A percentile compares a stretch with the other conserved stretches of the same genome.
Conservation (phyloP, 2,113 vertebrate genomes). For the Pedetes capensis region DNA sequence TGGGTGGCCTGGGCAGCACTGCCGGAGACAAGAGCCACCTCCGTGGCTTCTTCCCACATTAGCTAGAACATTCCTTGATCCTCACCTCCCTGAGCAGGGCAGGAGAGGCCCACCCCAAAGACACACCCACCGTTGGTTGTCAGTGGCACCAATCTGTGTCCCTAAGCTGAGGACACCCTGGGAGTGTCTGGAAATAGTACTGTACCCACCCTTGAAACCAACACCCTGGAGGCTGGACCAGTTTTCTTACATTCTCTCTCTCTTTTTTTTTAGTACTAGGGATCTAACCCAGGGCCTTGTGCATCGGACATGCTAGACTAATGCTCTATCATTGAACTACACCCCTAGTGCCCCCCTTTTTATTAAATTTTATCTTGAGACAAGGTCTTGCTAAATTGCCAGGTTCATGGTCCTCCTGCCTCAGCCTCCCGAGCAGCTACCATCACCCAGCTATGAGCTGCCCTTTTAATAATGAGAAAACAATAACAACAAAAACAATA, state of each 20-base stretch:
- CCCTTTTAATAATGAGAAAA: too few species aligned
- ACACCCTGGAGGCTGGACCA: neutral
- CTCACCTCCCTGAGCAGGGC: neutral
- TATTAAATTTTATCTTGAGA: too few species aligned
- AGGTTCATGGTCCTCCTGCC: neutral
- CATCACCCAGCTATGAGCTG: neutral
- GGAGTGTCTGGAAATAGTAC: neutral
- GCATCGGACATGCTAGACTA: too few species aligned
- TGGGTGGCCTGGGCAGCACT: neutral
- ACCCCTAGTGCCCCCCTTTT: too few species aligned
- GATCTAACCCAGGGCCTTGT: too few species aligned
- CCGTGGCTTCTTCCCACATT: neutral
- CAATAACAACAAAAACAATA: too few species aligned
- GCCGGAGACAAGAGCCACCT: neutral
- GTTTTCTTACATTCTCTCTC: neutral
- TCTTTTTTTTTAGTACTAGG: neutral
- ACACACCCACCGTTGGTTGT: neutral
- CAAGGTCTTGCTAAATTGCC: too few species aligned
- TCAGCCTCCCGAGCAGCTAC: neutral
- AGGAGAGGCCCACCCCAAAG: neutral
- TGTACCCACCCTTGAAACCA: neutral
- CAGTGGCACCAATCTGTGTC: neutral
- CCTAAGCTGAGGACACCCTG: neutral
- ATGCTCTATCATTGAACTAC: too few species aligned
- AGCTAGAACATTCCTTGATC: neutral